A percentile compares a stretch with the other conserved stretches of the same genome.
These are phyloP conservation scores for Spodoptera littoralis DNA, from an alignment of 2,888 invertebrate genomes.

Conservation along the genomic window DNA sequence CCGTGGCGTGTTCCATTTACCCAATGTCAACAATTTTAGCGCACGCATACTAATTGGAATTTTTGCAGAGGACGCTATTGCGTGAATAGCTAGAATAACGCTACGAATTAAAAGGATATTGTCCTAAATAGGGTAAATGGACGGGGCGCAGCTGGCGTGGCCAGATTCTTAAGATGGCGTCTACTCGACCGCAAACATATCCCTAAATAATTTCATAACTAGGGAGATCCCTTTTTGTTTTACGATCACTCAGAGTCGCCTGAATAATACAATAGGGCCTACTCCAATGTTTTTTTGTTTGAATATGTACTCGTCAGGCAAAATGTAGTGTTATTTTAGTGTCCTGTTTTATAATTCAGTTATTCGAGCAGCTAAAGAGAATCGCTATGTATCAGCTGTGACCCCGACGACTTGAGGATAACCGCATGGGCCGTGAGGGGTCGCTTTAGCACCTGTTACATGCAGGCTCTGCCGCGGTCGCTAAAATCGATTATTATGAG, in stretches of 20 bases:
- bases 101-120: constrained; percentile 39
- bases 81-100: constrained; percentile 31
- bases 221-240: constrained; percentile 41
- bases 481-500: constrained; percentile 38
- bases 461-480: constrained; percentile 25
- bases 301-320: constrained; percentile 5
- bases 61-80: constrained; percentile 32
- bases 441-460: constrained; percentile 49
- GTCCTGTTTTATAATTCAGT: constrained; percentile 27
- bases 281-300: constrained; percentile 24
- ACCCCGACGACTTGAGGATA: constrained; percentile 20
- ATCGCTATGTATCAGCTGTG: constrained; percentile 41
- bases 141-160: constrained; percentile 41
- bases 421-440: constrained; percentile 38
- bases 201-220: constrained; percentile 53
- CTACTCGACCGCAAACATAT: constrained; percentile 46
- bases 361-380: constrained; percentile 22
- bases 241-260: constrained; percentile 49
- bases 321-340: constrained; percentile 21
- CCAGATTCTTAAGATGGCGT: constrained; percentile 51
- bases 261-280: constrained; percentile 39
- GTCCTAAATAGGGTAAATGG: constrained; percentile 32
- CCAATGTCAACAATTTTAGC: constrained; percentile 34
- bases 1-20: constrained; percentile 35
- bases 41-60: constrained; percentile 39